Evolutionary conservation across 2,113 vertebrate species (phyloP).

Genomic region (Lucifuga dentata): DNA sequence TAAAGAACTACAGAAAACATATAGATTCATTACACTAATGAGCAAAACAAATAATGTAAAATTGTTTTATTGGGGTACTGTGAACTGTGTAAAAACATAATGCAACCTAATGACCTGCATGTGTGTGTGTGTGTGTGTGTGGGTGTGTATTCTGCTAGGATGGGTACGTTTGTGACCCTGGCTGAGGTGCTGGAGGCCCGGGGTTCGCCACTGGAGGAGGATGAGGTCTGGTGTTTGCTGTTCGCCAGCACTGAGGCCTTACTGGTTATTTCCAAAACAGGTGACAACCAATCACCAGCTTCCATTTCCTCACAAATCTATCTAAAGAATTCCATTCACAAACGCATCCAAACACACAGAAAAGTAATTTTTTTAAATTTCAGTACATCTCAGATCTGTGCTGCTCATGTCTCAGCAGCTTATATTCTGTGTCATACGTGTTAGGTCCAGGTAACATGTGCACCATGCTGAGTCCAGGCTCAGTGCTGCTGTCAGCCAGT

Average conservation of each 20-base stretch:
- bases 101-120: not conserved
- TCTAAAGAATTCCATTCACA: no score
- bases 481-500: slow-evolving; percentile 84
- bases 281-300: slow-evolving; percentile 67
- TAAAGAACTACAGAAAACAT: no score
- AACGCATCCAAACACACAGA: no score
- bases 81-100: no score
- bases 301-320: not conserved
- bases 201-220: slow-evolving; percentile 87
- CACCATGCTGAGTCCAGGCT: slow-evolving; percentile 88
- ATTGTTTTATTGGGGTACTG: no score
- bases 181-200: slow-evolving; percentile 87
- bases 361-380: no score
- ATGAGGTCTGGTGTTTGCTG: slow-evolving; percentile 91
- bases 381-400: no score
- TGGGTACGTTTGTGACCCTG: slow-evolving; percentile 89
- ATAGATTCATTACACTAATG: no score
- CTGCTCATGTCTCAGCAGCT: slow-evolving; percentile 7
- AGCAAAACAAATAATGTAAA: no score
- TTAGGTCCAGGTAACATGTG: slow-evolving; percentile 80
- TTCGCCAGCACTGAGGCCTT: slow-evolving; percentile 81
- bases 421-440: not conserved
- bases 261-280: slow-evolving; percentile 83
- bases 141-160: slow-evolving; percentile 62
- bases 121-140: slow-evolving; percentile 5